These are phyloP conservation scores for Arenicola marina DNA, from an alignment of 2,888 invertebrate species.

Conservation along the genomic window DNA sequence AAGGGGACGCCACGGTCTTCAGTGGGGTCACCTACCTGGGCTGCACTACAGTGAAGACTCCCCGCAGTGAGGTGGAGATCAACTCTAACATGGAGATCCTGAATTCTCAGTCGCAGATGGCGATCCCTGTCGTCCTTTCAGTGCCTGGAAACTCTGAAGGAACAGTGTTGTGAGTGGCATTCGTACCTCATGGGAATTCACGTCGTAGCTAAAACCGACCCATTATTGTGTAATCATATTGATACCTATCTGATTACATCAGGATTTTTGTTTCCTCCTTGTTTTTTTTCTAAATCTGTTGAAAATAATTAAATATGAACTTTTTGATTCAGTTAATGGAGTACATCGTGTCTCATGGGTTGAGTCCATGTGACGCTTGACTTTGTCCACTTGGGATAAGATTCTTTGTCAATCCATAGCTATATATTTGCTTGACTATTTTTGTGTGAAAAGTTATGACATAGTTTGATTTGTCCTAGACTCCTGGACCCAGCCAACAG, in stretches of 20 bases:
- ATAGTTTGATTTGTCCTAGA: conserved; percentile 51
- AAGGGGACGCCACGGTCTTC: conserved; percentile 22
- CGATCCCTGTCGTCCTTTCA: conserved; percentile 87
- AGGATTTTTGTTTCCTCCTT: too few species aligned
- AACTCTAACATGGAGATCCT: conserved; percentile 90
- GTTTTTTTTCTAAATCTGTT: too few species aligned
- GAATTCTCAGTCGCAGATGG: conserved; percentile 77
- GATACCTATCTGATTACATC: too few species aligned
- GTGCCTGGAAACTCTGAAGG: conserved; percentile 93
- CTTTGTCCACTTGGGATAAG: too few species aligned
- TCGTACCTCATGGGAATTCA: too few species aligned
- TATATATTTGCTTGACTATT: neutral
- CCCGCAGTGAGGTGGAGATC: conserved; percentile 89
- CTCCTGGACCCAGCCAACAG: conserved; percentile 79
- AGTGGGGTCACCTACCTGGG: conserved; percentile 88
- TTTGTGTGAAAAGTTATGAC: neutral
- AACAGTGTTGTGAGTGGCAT: conserved; percentile 76
- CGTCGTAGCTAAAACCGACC: too few species aligned
- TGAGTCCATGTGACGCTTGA: too few species aligned
- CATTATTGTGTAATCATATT: too few species aligned
- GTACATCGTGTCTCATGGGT: too few species aligned
- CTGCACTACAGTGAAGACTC: conserved; percentile 86
- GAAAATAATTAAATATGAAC: too few species aligned
- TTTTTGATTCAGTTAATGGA: too few species aligned
- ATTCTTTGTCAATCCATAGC: too few species aligned